Percentiles rank a stretch among this genome's conserved stretches.
phyloP scores from a whole-genome alignment of 2,113 vertebrate genomes.

The Donacobius atricapilla region DNA sequence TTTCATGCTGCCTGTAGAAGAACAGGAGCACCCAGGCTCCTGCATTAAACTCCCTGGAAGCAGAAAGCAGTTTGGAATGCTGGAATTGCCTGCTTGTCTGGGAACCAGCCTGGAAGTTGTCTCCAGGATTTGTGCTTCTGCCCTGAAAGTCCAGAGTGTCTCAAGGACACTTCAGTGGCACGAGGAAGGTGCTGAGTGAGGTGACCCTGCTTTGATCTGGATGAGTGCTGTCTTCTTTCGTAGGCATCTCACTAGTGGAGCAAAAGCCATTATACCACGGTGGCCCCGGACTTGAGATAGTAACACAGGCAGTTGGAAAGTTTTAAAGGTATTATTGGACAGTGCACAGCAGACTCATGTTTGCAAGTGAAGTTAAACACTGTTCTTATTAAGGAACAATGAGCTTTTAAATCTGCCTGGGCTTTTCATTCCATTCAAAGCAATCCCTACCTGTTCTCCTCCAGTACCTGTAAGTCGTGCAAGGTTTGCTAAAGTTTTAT shows the following conservation, averaged over 20 bases:
- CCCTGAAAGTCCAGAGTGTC: background rate
- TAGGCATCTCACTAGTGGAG: background rate
- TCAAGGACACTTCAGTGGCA: background rate
- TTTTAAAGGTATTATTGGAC: background rate
- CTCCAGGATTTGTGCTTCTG: background rate
- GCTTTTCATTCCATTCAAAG: background rate
- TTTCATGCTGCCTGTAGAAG: background rate
- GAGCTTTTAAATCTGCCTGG: background rate
- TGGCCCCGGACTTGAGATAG: background rate
- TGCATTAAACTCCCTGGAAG: background rate
- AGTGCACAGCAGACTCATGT: background rate
- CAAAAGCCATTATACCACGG: background rate
- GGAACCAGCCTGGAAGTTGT: background rate
- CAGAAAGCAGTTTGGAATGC: background rate
- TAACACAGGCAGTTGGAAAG: background rate
- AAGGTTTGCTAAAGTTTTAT: background rate
- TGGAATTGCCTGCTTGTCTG: background rate
- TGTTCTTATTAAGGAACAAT: background rate
- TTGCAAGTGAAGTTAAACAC: background rate
- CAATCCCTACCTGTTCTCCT: background rate
- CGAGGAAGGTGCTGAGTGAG: background rate
- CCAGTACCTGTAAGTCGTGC: background rate
- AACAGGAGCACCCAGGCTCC: background rate
- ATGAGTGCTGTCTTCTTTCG: background rate
- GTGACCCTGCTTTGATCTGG: background rate